Conservation (phyloP, 1,140 invertebrate species). For the Drosophila gunungcola region DNA sequence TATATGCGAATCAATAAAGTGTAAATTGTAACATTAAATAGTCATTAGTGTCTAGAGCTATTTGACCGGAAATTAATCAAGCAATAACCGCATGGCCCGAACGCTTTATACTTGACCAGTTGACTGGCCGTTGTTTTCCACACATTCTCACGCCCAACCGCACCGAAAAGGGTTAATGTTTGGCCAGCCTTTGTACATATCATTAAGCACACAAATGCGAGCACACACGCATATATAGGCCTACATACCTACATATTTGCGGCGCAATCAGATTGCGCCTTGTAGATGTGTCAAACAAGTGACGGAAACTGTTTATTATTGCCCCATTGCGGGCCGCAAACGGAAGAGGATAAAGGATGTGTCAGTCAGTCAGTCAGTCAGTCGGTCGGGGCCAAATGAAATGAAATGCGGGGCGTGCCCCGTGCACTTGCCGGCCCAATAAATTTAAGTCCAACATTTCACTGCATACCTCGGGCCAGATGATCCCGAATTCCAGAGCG, state of each 20-base stretch:
- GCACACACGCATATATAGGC: background rate
- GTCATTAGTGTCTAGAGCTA: slow-evolving; percentile 77
- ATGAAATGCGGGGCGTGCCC: slow-evolving; percentile 3
- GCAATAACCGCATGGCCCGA: slow-evolving; percentile 69
- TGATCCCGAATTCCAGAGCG: slow-evolving; percentile 21
- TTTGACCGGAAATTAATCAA: slow-evolving; percentile 83
- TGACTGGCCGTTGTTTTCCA: slow-evolving; percentile 37
- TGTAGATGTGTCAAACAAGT: slow-evolving; percentile 76
- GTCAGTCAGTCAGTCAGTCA: slow-evolving; percentile 26
- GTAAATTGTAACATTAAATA: slow-evolving; percentile 83
- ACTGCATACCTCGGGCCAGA: slow-evolving; percentile 21
- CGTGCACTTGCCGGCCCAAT: slow-evolving; percentile 1
- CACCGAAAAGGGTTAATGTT: slow-evolving; percentile 68
- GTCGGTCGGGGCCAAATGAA: background rate
- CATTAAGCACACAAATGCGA: slow-evolving; percentile 65
- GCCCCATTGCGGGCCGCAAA: slow-evolving; percentile 56
- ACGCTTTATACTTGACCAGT: slow-evolving; percentile 77
- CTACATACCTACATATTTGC: background rate
- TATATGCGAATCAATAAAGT: slow-evolving; percentile 74
- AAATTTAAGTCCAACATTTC: slow-evolving; percentile 30
- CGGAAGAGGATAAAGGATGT: slow-evolving; percentile 78
- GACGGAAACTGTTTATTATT: slow-evolving; percentile 83
- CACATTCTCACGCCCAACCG: slow-evolving; percentile 11
- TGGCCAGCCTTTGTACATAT: slow-evolving; percentile 73
- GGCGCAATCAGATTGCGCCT: slow-evolving; percentile 58